phyloP scores from a whole-genome alignment of 2,888 invertebrate species.

The Sphecodes monilicornis region DNA sequence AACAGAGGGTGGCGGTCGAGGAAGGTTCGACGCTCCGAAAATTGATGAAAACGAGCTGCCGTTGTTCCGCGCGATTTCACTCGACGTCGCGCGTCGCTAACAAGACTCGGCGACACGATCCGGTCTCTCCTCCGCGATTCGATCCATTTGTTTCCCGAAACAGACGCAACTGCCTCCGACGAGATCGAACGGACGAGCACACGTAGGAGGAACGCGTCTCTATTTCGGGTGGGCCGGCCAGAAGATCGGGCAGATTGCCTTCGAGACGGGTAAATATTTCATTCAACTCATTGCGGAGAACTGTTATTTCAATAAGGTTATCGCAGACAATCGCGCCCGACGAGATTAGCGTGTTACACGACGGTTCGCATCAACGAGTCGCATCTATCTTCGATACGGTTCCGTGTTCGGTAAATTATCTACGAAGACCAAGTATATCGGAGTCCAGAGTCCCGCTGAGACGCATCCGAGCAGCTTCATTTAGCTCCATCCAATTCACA shows the following conservation, averaged over 20 bases:
- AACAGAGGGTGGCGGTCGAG: constrained; percentile 56
- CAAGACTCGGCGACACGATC: too few relatives aligned
- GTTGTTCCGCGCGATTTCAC: constrained; percentile 30
- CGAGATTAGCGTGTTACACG: constrained; percentile 32
- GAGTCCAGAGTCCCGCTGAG: constrained; percentile 49
- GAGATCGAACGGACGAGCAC: not conserved
- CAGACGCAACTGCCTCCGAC: not conserved
- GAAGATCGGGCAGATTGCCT: not conserved
- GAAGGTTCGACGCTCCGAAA: constrained; percentile 76
- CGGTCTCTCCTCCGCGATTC: not conserved
- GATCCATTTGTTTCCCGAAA: not conserved
- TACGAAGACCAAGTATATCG: constrained; percentile 39
- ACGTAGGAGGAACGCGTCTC: not conserved
- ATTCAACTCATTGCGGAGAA: not conserved
- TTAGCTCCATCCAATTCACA: constrained; percentile 54
- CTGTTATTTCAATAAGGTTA: constrained; percentile 42
- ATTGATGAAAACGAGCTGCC: constrained; percentile 78
- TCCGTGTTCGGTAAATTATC: constrained; percentile 47
- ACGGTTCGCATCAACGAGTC: constrained; percentile 43
- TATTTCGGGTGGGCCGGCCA: constrained; percentile 5
- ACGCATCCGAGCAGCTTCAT: constrained; percentile 55
- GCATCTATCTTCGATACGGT: constrained; percentile 38
- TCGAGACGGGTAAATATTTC: constrained; percentile 30
- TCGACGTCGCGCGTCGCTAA: not conserved
- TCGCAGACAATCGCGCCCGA: constrained; percentile 44